Conservation (phyloP, 2,113 vertebrate genomes). For the Saguinus midas region DNA sequence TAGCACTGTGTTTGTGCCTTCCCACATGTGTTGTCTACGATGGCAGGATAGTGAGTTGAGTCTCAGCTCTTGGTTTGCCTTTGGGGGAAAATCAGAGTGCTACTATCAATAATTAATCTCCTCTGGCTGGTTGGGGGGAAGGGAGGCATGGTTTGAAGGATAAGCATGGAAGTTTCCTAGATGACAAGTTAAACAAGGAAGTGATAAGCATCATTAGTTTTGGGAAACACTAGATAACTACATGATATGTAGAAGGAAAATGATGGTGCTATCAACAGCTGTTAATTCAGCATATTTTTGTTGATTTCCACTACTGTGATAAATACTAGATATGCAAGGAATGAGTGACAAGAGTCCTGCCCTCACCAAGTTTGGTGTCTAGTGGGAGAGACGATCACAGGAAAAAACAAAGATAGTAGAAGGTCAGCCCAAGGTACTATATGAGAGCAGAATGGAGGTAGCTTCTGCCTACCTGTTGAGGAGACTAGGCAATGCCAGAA, state of each 20-base stretch:
- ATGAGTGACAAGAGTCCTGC: background rate
- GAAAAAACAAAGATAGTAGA: background rate
- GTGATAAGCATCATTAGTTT: background rate
- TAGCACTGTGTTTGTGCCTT: rapidly evolving
- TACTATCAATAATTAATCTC: conserved; percentile 19
- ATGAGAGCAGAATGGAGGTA: background rate
- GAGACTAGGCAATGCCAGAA: background rate
- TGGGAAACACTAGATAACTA: background rate
- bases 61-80: conserved; percentile 10
- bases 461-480: background rate
- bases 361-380: background rate
- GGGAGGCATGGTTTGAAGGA: background rate
- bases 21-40: rapidly evolving
- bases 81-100: background rate
- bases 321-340: background rate
- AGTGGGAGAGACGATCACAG: too few species aligned
- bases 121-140: background rate
- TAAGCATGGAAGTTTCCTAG: background rate
- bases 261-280: background rate
- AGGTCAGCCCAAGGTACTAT: background rate
- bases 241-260: background rate
- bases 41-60: background rate
- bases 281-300: background rate
- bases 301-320: background rate
- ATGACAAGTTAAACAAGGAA: background rate